Evolutionary conservation across 2,797 vertebrate genomes (phyloP).

Genomic region (Rhinoraja longicauda): DNA sequence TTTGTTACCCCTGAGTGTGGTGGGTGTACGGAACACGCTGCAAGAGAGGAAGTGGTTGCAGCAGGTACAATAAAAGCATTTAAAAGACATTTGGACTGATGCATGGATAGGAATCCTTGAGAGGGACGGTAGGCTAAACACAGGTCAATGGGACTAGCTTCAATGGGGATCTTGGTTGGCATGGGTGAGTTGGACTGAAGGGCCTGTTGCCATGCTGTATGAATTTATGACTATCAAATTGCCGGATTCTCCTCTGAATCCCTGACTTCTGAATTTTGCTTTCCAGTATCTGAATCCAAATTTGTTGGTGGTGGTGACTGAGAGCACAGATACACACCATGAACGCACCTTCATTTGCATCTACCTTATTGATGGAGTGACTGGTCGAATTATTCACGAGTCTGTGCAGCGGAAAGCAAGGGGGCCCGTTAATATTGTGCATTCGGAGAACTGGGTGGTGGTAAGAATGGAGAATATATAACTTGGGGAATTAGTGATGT

Average conservation of each 20-base stretch:
- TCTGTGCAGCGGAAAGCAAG: constrained; percentile 86
- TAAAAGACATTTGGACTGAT: too few species aligned
- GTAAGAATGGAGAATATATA: constrained; percentile 58
- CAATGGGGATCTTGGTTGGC: too few species aligned
- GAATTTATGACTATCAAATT: too few species aligned
- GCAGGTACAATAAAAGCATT: too few species aligned
- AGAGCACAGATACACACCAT: constrained; percentile 81
- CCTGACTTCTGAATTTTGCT: neutral
- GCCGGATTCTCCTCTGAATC: neutral
- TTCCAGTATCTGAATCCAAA: constrained; percentile 90
- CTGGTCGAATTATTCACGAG: constrained; percentile 87
- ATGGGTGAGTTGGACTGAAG: too few species aligned
- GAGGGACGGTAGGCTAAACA: too few species aligned
- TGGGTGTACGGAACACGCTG: too few species aligned
- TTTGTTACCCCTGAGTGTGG: too few species aligned
- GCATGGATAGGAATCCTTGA: too few species aligned
- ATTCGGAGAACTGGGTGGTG: constrained; percentile 98
- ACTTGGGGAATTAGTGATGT: neutral
- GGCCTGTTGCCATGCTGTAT: too few species aligned
- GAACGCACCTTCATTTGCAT: constrained; percentile 88
- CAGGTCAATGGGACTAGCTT: too few species aligned
- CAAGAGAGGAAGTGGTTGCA: too few species aligned
- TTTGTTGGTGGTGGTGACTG: constrained; percentile 84
- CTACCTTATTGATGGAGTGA: constrained; percentile 84
- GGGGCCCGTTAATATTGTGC: constrained; percentile 87